phyloP scores from a whole-genome alignment of 37 sponge, comb jelly and placozoan species.

The Petrosia ficiformis region DNA sequence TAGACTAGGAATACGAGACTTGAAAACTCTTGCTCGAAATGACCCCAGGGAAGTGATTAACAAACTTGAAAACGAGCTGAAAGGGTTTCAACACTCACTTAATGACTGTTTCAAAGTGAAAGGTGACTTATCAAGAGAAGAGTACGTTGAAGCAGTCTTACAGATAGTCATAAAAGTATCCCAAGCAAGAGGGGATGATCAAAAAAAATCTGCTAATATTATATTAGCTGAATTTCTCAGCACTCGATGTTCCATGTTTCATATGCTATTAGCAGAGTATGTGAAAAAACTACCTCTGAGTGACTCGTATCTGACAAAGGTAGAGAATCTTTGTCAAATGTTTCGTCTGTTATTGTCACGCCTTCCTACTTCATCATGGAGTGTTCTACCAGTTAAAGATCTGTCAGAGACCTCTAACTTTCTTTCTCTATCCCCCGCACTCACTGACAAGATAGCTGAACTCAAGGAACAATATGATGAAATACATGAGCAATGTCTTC shows the following conservation, averaged over 20 bases:
- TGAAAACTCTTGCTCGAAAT: background rate
- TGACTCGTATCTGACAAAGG: too few relatives aligned
- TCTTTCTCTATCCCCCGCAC: too few relatives aligned
- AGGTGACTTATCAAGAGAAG: background rate
- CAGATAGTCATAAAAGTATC: background rate
- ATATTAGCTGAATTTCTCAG: slow-evolving; percentile 60
- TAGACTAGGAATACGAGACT: background rate
- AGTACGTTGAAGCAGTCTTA: background rate
- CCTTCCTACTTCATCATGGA: background rate
- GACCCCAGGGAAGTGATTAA: background rate
- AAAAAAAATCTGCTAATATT: slow-evolving; percentile 1
- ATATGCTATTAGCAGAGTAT: slow-evolving; percentile 11
- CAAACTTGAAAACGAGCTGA: background rate
- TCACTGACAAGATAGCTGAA: background rate
- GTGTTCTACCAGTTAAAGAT: background rate
- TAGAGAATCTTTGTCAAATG: background rate
- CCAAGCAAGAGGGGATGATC: background rate
- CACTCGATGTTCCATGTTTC: slow-evolving; percentile 42
- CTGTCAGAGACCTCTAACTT: background rate
- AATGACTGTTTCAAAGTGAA: background rate
- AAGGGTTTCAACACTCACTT: slow-evolving; percentile 11
- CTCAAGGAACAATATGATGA: background rate
- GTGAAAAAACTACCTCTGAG: background rate
- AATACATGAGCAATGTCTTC: background rate
- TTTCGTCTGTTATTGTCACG: background rate